These are phyloP conservation scores for Protobothrops mucrosquamatus DNA, from an alignment of 2,113 vertebrate genomes.

Conservation along the genomic window DNA sequence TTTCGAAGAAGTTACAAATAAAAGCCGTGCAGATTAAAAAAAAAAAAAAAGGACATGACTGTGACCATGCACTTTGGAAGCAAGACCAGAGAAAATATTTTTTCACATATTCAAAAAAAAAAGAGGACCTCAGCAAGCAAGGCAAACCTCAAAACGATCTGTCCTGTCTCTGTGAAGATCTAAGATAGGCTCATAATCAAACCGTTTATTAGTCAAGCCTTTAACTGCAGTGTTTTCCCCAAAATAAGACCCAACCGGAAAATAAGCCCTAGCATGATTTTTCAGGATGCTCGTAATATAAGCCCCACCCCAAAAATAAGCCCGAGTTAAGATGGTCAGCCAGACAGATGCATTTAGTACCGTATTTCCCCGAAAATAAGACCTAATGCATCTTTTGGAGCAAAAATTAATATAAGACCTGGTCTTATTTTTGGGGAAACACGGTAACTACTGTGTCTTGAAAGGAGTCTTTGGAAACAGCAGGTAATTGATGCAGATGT, in stretches of 20 bases:
- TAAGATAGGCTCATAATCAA: background rate
- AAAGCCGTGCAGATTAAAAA: too few relatives aligned
- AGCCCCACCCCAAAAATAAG: too few relatives aligned
- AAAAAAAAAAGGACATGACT: too few relatives aligned
- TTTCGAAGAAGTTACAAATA: background rate
- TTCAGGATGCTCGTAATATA: too few relatives aligned
- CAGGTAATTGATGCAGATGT: background rate
- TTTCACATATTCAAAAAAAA: background rate
- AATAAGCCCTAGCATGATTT: too few relatives aligned
- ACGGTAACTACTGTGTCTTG: background rate
- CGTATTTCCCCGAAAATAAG: too few relatives aligned
- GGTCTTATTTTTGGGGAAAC: too few relatives aligned
- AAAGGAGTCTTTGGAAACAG: background rate
- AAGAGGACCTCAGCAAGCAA: background rate
- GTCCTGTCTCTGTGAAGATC: background rate
- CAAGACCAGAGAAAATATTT: background rate
- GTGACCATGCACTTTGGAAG: background rate
- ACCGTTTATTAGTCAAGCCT: background rate
- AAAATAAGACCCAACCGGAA: too few relatives aligned
- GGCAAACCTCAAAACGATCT: background rate
- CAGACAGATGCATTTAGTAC: too few relatives aligned
- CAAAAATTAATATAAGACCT: too few relatives aligned
- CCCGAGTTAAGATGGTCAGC: too few relatives aligned
- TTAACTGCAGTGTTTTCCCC: background rate
- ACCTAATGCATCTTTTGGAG: too few relatives aligned